Evolutionary conservation across 2,113 vertebrate species (phyloP), one percentile per base, ranked within the genome.

Genomic region (Rhagologus leucostigma): DNA sequence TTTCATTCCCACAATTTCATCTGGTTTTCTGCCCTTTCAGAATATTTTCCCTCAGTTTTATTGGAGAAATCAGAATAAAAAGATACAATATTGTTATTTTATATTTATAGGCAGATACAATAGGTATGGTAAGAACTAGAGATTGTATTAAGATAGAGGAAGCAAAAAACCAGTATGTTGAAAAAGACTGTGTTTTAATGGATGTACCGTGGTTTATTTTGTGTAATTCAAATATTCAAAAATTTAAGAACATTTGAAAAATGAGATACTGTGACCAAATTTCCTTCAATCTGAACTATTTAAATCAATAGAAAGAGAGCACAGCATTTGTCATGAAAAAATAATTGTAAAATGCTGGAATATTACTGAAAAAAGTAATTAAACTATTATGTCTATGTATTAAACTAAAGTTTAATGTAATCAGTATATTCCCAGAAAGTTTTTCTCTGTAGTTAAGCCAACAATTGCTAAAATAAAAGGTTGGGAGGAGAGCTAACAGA

Each of bases 31-130:
- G 4, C 73, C 16, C 39, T 87, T 96, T 95, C 21, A 67, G 70
- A 94, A 78, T 73, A 50, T 16, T 87, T 88, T 67, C 47, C 46
- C 26, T 64, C 57, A 55, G 17, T 77, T 81, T 95, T 88, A 35
- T n/a, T 75, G 71, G 47, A 84, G 14, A 94, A 95, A 81, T 91
- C 33, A 62, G 63, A 90, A 62, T 65, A 84, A 92, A 86, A 93
- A 68, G 22, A 56, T 93, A 39, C 32, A 73, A 37, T 89, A 33
- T 39, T 64, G 7, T 15, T 84, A 22, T 55, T 63, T 78, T 94
- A 60, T 77, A 59, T 77, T 75, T 89, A 59, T 74, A 41, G 88
- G 44, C 56, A 86, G 60, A 76, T 63, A 64, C 29, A 71, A 70
- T 73, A 53, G 8, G 10, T 60, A 24, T 10, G 6, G 20, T 73